Evolutionary conservation across 2,888 invertebrate genomes (phyloP).

Genomic region (Isoperla grammatica): DNA sequence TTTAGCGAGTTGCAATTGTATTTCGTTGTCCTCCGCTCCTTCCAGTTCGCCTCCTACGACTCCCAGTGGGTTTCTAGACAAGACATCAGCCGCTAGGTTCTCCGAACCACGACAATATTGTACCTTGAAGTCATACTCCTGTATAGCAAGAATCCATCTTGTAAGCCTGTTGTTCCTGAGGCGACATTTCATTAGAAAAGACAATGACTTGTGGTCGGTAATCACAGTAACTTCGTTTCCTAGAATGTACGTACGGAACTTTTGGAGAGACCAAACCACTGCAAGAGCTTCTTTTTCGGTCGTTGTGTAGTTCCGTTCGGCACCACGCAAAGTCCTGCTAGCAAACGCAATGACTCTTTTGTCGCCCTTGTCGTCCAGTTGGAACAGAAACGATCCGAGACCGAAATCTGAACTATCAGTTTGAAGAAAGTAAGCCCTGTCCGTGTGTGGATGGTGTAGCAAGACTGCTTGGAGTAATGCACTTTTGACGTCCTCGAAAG

Average conservation of each 20-base stretch:
- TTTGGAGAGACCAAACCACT: slow-evolving; percentile 25
- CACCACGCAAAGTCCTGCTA: slow-evolving; percentile 33
- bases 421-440: no score
- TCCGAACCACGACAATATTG: background rate
- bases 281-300: slow-evolving; percentile 29
- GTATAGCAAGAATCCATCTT: background rate
- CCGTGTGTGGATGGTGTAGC: no score
- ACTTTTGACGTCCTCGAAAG: no score
- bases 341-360: slow-evolving; percentile 34
- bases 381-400: no score
- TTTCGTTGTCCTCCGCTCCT: no score
- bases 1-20: background rate
- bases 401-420: no score
- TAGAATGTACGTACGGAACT: slow-evolving; percentile 29
- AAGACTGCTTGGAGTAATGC: no score
- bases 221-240: slow-evolving; percentile 29
- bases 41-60: no score
- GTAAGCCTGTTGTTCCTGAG: background rate
- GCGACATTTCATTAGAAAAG: slow-evolving; percentile 1
- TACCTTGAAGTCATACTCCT: slow-evolving; percentile 3
- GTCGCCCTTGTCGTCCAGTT: slow-evolving; percentile 7
- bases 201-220: slow-evolving; percentile 29
- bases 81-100: background rate
- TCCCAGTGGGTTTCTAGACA: background rate
- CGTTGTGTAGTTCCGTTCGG: slow-evolving; percentile 25